These are phyloP conservation scores for Dicyrtoma fusca DNA, from an alignment of 2,888 invertebrate genomes.

Conservation along the genomic window DNA sequence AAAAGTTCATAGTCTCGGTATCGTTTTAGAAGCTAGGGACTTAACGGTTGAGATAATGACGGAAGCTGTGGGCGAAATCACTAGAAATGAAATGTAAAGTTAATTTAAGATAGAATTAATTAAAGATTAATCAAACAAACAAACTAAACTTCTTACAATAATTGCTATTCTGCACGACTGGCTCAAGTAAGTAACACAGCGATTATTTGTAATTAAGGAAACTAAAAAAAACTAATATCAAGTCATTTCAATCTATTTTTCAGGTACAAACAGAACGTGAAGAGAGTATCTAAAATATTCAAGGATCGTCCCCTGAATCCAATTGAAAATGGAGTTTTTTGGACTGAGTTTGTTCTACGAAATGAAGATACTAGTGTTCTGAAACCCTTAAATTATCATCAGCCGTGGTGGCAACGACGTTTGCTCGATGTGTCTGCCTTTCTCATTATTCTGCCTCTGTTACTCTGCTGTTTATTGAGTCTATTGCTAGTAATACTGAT, in stretches of 20 bases:
- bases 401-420: constrained; percentile 30
- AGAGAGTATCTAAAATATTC: constrained; percentile 40
- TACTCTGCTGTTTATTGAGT: too few species aligned
- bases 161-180: background rate
- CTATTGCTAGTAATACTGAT: too few species aligned
- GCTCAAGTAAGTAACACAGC: too few species aligned
- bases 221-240: too few species aligned
- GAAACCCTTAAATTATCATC: constrained; percentile 32
- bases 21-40: constrained; percentile 45
- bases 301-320: constrained; percentile 45
- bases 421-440: constrained; percentile 6
- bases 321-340: constrained; percentile 42
- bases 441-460: too few species aligned
- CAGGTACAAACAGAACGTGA: constrained; percentile 43
- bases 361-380: constrained; percentile 35
- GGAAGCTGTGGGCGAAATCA: constrained; percentile 36
- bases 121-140: too few species aligned
- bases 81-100: constrained; percentile 36
- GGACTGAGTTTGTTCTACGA: constrained; percentile 48
- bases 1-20: constrained; percentile 47
- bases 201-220: too few species aligned
- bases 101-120: too few species aligned
- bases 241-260: too few species aligned
- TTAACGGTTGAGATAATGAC: constrained; percentile 59
- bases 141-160: too few species aligned